Conservation (phyloP, 2,113 vertebrate genomes). For the Neodontobutis hainanensis region DNA sequence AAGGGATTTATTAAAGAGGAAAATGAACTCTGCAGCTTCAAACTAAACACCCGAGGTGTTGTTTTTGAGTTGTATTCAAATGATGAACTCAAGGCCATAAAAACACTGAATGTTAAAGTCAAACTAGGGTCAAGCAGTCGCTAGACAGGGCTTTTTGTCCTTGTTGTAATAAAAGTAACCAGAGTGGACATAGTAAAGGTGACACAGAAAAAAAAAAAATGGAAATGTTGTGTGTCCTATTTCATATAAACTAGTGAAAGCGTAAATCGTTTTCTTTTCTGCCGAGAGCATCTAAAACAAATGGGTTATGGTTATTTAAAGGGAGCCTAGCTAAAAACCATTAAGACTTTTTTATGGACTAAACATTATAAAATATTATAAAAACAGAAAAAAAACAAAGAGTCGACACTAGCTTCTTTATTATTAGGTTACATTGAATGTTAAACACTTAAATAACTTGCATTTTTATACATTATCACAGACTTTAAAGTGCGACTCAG, state of each 20-base stretch:
- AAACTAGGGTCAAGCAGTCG: background rate
- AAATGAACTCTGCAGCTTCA: background rate
- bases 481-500: conserved; percentile 45
- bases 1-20: conserved; percentile 24
- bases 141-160: no score
- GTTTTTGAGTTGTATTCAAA: background rate
- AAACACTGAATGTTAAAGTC: background rate
- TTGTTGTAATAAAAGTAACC: no score
- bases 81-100: background rate
- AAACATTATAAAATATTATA: background rate
- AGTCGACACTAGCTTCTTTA: conserved; percentile 62
- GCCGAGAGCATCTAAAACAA: background rate
- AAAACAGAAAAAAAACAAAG: background rate
- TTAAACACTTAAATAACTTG: conserved; percentile 75
- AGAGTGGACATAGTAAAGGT: no score
- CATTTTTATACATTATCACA: conserved; percentile 64
- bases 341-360: background rate
- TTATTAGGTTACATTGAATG: conserved; percentile 59
- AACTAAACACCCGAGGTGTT: background rate
- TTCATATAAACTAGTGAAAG: background rate
- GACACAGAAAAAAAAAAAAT: no score
- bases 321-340: background rate
- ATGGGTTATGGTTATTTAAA: background rate
- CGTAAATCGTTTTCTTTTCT: background rate
- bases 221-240: background rate